Evolutionary conservation across 35 echinoderm and acorn worm species (phyloP).

Genomic region (Patiria miniata): DNA sequence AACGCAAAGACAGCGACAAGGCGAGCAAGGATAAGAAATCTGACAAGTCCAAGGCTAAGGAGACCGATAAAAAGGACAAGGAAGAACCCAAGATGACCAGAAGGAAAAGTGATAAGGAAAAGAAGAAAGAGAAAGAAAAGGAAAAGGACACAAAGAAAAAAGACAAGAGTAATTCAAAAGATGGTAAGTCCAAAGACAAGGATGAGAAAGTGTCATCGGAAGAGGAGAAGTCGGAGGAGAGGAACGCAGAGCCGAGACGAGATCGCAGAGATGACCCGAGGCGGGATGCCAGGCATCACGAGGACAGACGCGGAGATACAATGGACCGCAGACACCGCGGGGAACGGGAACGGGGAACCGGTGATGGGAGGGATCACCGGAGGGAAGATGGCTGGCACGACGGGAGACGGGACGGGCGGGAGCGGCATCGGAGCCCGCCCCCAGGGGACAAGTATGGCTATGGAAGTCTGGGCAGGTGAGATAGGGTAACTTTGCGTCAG

Average conservation of each 20-base stretch:
- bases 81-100: background rate
- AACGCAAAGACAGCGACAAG: slow-evolving; percentile 31
- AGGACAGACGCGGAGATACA: slow-evolving; percentile 12
- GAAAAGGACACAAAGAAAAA: slow-evolving; percentile 8
- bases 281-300: slow-evolving; percentile 5
- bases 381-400: slow-evolving; percentile 17
- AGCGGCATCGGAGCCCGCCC: slow-evolving; percentile 26
- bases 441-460: slow-evolving; percentile 38
- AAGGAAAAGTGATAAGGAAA: background rate
- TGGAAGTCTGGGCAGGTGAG: slow-evolving; percentile 35
- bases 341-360: background rate
- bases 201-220: slow-evolving; percentile 5
- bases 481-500: no score
- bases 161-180: background rate
- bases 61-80: slow-evolving; percentile 9
- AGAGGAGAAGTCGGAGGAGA: background rate
- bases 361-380: slow-evolving; percentile 8
- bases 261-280: background rate
- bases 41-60: slow-evolving; percentile 16
- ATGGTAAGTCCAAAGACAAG: background rate
- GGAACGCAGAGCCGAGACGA: background rate
- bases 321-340: background rate
- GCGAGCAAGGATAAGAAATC: slow-evolving; percentile 24
- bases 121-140: slow-evolving; percentile 11
- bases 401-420: background rate